phyloP scores from a whole-genome alignment of 2,888 invertebrate species.

The Spatulosminthurus flaviceps region DNA sequence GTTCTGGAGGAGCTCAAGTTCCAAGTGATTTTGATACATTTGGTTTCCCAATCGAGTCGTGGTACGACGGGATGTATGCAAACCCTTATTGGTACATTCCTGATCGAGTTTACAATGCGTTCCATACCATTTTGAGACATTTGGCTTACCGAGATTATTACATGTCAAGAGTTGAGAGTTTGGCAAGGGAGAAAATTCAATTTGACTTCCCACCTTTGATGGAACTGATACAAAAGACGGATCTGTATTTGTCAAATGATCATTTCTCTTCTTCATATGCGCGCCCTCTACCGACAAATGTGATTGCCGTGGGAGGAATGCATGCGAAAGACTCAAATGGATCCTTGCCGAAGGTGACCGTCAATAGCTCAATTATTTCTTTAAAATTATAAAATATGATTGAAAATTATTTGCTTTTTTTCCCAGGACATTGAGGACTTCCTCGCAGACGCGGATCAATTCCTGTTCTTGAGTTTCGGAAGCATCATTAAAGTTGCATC shows the following conservation, averaged over 20 bases:
- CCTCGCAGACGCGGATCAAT: neutral
- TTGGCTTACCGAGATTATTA: neutral
- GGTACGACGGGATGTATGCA: neutral
- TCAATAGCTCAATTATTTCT: too few relatives aligned
- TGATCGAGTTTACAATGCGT: neutral
- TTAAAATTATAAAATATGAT: too few relatives aligned
- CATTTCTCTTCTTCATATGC: neutral
- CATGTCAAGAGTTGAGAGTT: neutral
- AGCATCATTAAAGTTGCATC: neutral
- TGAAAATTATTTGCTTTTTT: too few relatives aligned
- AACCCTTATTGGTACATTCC: neutral
- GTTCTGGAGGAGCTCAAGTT: neutral
- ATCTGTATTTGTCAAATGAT: neutral
- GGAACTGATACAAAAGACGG: neutral
- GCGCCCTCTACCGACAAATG: neutral
- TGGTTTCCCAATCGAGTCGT: neutral
- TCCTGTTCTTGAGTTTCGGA: neutral
- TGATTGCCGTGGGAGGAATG: neutral
- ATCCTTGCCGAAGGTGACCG: neutral
- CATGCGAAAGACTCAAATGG: neutral
- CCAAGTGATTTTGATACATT: constrained; percentile 1
- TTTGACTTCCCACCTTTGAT: constrained; percentile 5
- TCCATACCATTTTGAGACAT: neutral
- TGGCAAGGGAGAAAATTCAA: neutral
- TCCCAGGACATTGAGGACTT: constrained; percentile 7